Conservation (phyloP, 2,888 invertebrate species). For the Lepidochrysops patricia region DNA sequence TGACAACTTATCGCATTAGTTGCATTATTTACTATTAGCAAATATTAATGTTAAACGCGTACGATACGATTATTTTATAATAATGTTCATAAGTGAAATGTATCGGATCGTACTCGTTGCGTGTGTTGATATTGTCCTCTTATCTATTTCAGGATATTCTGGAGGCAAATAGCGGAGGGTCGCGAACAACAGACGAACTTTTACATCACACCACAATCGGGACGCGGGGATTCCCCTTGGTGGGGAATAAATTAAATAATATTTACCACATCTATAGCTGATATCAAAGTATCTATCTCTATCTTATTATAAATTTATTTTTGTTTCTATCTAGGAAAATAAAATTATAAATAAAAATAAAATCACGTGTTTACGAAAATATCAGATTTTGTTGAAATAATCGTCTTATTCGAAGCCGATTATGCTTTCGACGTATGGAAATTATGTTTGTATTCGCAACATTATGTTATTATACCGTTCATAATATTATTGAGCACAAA, state of each 20-base stretch:
- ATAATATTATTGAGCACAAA: too few relatives aligned
- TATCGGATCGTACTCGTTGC: background rate
- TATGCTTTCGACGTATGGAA: background rate
- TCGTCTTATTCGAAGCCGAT: background rate
- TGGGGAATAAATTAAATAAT: background rate
- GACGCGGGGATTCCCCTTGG: background rate
- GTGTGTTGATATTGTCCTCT: background rate
- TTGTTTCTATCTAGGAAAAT: too few relatives aligned
- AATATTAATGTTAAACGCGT: too few relatives aligned
- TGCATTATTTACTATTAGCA: too few relatives aligned
- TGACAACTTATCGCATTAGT: too few relatives aligned
- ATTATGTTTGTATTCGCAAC: too few relatives aligned
- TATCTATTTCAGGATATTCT: conserved; percentile 5
- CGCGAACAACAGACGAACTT: conserved; percentile 6
- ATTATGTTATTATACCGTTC: too few relatives aligned
- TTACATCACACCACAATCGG: background rate
- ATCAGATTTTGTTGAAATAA: background rate
- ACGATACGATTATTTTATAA: too few relatives aligned
- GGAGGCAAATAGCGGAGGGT: background rate
- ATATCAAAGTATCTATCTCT: too few relatives aligned
- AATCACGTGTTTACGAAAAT: background rate
- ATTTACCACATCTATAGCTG: too few relatives aligned
- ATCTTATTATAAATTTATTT: too few relatives aligned
- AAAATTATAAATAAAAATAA: background rate
- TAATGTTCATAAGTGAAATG: too few relatives aligned